These are phyloP conservation scores for Vandiemenella viatica DNA, from an alignment of 2,888 invertebrate species.

Conservation along the genomic window DNA sequence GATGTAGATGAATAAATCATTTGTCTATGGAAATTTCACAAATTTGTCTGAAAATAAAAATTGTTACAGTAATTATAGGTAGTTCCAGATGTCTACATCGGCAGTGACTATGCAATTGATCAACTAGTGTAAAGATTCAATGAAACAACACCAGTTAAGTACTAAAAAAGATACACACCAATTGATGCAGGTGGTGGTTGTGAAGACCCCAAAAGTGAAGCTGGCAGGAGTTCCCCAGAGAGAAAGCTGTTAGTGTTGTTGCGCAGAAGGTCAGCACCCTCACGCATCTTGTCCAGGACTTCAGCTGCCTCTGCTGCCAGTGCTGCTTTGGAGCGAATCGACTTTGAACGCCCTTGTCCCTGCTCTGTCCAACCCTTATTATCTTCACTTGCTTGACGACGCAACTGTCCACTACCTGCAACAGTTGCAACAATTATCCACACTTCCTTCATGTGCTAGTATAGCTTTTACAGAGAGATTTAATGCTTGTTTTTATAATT, in stretches of 20 bases:
- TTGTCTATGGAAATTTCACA: no score
- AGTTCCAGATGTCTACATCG: no score
- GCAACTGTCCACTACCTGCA: background rate
- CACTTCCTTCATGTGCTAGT: no score
- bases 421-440: no score
- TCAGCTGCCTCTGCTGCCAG: slow-evolving; percentile 40
- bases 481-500: no score
- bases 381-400: background rate
- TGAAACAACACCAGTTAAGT: background rate
- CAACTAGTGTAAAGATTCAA: no score
- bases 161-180: slow-evolving; percentile 2
- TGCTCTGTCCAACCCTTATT: background rate
- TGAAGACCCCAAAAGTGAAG: slow-evolving; percentile 25
- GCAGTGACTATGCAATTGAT: no score
- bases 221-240: slow-evolving; percentile 46
- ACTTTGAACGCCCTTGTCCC: background rate
- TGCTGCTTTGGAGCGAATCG: slow-evolving; percentile 3
- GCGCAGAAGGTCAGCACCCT: slow-evolving; percentile 53
- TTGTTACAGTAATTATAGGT: no score
- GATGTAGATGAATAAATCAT: no score
- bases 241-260: slow-evolving; percentile 68
- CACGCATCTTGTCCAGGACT: slow-evolving; percentile 48
- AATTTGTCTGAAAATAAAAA: no score
- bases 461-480: no score
- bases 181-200: slow-evolving; percentile 7